These are phyloP conservation scores for Lucifuga dentata DNA, from an alignment of 2,113 vertebrate genomes.

Conservation along the genomic window DNA sequence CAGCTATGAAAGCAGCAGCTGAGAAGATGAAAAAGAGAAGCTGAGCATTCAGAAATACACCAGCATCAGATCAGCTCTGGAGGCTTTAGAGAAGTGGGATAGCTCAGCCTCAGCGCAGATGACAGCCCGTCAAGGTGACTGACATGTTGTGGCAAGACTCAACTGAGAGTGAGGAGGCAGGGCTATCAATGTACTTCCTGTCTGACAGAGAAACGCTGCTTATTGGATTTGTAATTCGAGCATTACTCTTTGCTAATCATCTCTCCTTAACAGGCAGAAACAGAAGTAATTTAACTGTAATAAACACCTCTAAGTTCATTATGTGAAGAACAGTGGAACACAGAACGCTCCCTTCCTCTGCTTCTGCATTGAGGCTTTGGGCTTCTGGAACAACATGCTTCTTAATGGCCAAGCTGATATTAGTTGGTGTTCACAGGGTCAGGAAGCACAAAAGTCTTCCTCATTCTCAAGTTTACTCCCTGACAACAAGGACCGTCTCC, in stretches of 20 bases:
- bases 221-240: slow-evolving; percentile 46
- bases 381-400: background rate
- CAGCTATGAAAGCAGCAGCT: too few relatives aligned
- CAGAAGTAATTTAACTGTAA: slow-evolving; percentile 29
- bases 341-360: slow-evolving; percentile 1
- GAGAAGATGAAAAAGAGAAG: too few relatives aligned
- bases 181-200: slow-evolving; percentile 26
- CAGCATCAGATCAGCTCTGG: too few relatives aligned
- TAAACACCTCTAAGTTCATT: slow-evolving; percentile 43
- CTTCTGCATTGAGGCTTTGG: slow-evolving; percentile 8
- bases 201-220: slow-evolving; percentile 20
- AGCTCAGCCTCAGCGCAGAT: too few relatives aligned
- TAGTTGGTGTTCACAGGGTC: slow-evolving; percentile 3
- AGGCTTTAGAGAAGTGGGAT: too few relatives aligned
- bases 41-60: too few relatives aligned
- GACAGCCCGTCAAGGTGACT: too few relatives aligned
- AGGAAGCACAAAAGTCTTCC: slow-evolving; percentile 7
- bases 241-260: slow-evolving; percentile 42
- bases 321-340: slow-evolving; percentile 40
- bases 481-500: slow-evolving; percentile 13
- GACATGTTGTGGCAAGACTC: too few relatives aligned
- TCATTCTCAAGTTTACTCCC: slow-evolving; percentile 19
- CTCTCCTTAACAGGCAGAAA: slow-evolving; percentile 39
- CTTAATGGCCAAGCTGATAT: background rate
- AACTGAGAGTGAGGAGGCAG: background rate